Percentiles rank a stretch among this genome's conserved stretches.
phyloP scores from a whole-genome alignment of 1,140 invertebrate genomes.

The Helicorthomorpha holstii region DNA sequence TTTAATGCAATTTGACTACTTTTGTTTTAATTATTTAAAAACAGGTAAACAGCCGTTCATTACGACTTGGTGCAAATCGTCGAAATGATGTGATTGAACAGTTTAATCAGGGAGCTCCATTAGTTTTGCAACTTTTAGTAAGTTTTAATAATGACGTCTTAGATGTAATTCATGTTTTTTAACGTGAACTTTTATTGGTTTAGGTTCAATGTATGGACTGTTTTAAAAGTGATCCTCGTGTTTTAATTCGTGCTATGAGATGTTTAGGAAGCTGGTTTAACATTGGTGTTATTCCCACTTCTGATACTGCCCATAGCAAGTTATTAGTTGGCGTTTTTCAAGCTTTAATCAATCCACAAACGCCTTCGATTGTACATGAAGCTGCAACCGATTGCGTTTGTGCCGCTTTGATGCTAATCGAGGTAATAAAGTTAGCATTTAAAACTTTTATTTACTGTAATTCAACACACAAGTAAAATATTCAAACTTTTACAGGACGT shows the following conservation, averaged over 20 bases:
- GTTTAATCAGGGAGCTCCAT: constrained; percentile 33
- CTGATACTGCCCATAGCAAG: constrained; percentile 21
- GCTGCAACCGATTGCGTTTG: constrained; percentile 81
- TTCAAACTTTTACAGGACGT: constrained; percentile 52
- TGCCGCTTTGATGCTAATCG: constrained; percentile 56
- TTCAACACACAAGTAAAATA: no score
- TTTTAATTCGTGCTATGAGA: constrained; percentile 23
- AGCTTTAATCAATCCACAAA: constrained; percentile 26
- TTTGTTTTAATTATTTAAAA: no score
- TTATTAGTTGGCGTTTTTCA: constrained; percentile 26
- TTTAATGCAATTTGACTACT: background rate
- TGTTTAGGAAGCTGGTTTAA: constrained; percentile 31
- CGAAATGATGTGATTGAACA: constrained; percentile 62
- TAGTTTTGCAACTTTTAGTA: constrained; percentile 51
- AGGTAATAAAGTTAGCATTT: constrained; percentile 29
- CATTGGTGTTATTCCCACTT: constrained; percentile 24
- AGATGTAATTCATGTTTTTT: background rate
- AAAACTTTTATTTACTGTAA: background rate
- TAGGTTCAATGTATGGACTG: constrained; percentile 21
- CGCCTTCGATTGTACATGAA: constrained; percentile 59
- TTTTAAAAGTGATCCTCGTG: constrained; percentile 14
- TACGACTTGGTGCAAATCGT: constrained; percentile 79
- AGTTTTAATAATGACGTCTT: constrained; percentile 13
- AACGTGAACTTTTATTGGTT: background rate
- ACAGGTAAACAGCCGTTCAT: constrained; percentile 63